Base-by-base conservation (phyloP, 1,140 invertebrate genomes). In the Zelostemma sp. region DNA sequence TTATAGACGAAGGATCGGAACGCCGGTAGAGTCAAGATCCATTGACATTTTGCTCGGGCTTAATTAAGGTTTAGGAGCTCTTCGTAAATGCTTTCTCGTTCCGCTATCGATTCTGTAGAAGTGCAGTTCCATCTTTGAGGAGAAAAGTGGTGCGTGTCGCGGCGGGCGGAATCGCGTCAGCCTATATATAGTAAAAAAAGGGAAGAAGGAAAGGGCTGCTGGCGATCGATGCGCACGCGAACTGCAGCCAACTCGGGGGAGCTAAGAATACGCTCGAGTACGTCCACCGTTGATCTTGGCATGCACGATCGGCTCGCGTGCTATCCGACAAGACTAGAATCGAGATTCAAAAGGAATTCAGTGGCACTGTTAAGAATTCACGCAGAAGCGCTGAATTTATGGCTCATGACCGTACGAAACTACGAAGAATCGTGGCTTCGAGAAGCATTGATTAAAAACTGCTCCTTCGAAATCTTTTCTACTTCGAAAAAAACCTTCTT, bases 181-280 rank as follows among this genome's bases (percentile, higher is more conserved):
- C 60, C 65, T 73, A 72, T 59, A 65, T 50, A 47, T 63, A 65
- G 35, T 40, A 45, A 40, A 55, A 58, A 45, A 51, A 63, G 61
- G 16, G 19, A 68, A 67, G 67, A 68, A 72, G 57, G 53, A 67
- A 57, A 61, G 57, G 59, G 63, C 54, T 62, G 48, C 21, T 45
- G 46, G 19, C 54, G 72, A 76, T 76, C 76, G 72, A 78, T 78
- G 70, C 41, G 41, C 76, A 78, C 76, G 76, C 76, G 70, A 76
- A 55, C 65, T 40, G 40, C 57, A 16, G 67, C 49, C 56, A 60
- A 62, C 58, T 57, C 19, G 25, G 35, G 45, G 16, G 41, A 15
- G 48, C 72, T 38, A 64, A 48, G 51, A 64, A 47, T 54, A 72
- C 72, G 69, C 68, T 67, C 65, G 59, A 69, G 45, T 69, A 68